Conservation (phyloP, 2,888 invertebrate genomes). For the Cinara cedri region DNA sequence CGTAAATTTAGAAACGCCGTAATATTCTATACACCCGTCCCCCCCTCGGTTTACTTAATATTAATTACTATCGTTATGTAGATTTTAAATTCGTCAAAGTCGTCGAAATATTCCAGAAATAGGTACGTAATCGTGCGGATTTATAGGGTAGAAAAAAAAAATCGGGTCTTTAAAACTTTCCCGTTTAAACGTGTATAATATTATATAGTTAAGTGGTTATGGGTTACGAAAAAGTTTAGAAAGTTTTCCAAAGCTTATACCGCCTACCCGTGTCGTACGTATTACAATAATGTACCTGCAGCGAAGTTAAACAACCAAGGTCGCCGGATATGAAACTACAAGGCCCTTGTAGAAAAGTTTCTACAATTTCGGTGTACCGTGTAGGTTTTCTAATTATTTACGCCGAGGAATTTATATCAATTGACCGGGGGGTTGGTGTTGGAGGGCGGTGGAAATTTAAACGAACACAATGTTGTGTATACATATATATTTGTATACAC, state of each 20-base stretch:
- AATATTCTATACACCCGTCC: too few relatives aligned
- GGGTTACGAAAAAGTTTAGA: conserved; percentile 2
- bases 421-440: too few relatives aligned
- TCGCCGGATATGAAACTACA: conserved; percentile 31
- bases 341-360: conserved; percentile 25
- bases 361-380: neutral
- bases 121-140: too few relatives aligned
- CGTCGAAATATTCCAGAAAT: too few relatives aligned
- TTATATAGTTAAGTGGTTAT: conserved; percentile 9
- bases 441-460: too few relatives aligned
- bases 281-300: too few relatives aligned
- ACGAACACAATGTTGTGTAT: too few relatives aligned
- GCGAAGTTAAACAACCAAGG: conserved; percentile 29
- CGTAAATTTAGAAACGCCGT: too few relatives aligned
- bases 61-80: too few relatives aligned
- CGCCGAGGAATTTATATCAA: conserved; percentile 14
- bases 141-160: too few relatives aligned
- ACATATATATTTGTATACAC: too few relatives aligned
- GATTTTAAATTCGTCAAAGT: neutral
- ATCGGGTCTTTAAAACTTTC: conserved; percentile 36
- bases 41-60: too few relatives aligned
- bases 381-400: conserved; percentile 30
- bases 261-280: neutral
- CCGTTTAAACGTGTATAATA: conserved; percentile 34
- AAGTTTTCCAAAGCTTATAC: conserved; percentile 2